Conservation (phyloP, 2,797 vertebrate species). For the Cottoperca gobio region DNA sequence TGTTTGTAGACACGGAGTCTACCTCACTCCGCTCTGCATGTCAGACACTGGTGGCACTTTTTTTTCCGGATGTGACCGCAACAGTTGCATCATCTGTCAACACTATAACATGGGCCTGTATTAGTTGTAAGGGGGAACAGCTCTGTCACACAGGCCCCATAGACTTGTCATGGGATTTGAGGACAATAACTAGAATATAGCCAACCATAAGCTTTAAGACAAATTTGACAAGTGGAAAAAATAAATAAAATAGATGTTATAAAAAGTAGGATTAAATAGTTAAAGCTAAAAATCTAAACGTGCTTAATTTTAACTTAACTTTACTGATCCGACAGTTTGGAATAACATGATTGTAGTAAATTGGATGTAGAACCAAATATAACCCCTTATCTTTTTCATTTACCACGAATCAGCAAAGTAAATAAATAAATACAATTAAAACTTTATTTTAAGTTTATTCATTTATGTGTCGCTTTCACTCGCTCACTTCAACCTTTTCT, state of each 20-base stretch:
- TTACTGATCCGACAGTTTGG: no score
- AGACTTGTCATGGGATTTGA: no score
- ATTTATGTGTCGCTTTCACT: neutral
- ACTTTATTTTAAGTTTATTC: neutral
- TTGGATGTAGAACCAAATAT: neutral
- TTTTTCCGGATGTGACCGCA: conserved; percentile 51
- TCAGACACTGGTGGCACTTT: conserved; percentile 40
- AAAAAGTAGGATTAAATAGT: no score
- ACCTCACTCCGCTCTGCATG: conserved; percentile 35
- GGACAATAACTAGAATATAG: no score
- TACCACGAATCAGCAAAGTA: neutral
- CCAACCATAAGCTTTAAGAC: no score
- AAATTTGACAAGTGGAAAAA: no score
- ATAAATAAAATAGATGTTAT: no score
- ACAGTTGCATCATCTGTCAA: conserved; percentile 66
- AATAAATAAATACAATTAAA: neutral
- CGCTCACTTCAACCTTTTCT: neutral
- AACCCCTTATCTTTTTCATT: neutral
- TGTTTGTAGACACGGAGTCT: conserved; percentile 60
- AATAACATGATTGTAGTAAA: no score
- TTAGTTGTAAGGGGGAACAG: conserved; percentile 17
- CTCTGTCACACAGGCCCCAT: conserved; percentile 6
- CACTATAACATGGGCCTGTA: conserved; percentile 20
- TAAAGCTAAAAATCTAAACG: neutral
- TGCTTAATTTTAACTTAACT: neutral